Percentiles rank a stretch among this genome's conserved stretches.
phyloP scores from a whole-genome alignment of 2,888 invertebrate genomes.

The Caradrina kadenii region DNA sequence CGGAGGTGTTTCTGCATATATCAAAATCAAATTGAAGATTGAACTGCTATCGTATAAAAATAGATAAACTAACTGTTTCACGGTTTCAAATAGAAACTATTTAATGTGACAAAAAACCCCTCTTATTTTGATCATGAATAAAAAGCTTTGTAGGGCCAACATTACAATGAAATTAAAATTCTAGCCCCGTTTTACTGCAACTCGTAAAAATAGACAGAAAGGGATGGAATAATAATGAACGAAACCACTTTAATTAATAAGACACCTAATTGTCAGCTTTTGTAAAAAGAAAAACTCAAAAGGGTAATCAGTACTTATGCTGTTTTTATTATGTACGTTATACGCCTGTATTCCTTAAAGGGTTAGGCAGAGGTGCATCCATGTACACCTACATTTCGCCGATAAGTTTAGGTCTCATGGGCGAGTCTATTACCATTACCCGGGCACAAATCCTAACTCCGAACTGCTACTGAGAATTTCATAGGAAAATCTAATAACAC shows the following conservation, averaged over 20 bases:
- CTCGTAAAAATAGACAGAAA: slow-evolving; percentile 33
- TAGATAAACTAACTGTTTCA: neutral
- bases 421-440: too few species aligned
- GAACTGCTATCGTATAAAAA: too few species aligned
- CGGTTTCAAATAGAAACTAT: neutral
- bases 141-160: slow-evolving; percentile 1
- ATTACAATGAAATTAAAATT: slow-evolving; percentile 18
- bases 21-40: too few species aligned
- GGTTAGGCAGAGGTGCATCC: too few species aligned
- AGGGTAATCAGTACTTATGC: neutral
- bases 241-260: slow-evolving; percentile 24
- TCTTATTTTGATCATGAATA: neutral
- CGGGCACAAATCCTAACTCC: too few species aligned
- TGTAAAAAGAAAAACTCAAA: slow-evolving; percentile 6
- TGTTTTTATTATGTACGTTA: neutral
- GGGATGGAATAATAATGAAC: slow-evolving; percentile 38
- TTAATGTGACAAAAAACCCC: neutral
- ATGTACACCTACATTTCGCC: too few species aligned
- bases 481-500: too few species aligned
- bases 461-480: too few species aligned
- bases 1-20: too few species aligned
- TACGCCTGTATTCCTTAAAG: too few species aligned
- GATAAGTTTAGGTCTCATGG: too few species aligned
- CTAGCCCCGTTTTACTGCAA: slow-evolving; percentile 18
- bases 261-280: slow-evolving; percentile 17